Conservation (phyloP, 2,888 invertebrate species). For the Dascillus cervinus region DNA sequence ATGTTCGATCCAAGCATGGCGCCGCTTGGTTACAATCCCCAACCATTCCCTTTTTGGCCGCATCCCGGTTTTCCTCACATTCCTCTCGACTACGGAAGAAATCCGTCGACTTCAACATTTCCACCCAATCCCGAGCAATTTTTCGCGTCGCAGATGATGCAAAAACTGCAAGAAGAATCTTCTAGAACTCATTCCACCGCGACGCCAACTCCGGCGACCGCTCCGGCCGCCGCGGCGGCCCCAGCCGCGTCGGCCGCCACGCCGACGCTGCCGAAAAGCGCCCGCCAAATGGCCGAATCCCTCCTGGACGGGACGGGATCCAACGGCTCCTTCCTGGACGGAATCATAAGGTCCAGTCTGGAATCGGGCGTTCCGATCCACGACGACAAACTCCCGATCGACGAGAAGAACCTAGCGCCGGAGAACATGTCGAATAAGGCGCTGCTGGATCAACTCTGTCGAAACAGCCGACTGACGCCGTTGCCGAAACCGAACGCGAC, state of each 20-base stretch:
- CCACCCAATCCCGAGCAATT: slow-evolving; percentile 52
- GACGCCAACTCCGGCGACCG: slow-evolving; percentile 18
- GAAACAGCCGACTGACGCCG: slow-evolving; percentile 52
- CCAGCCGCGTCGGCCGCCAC: slow-evolving; percentile 19
- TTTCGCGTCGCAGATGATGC: slow-evolving; percentile 73
- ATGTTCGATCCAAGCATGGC: slow-evolving; percentile 56
- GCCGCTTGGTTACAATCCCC: slow-evolving; percentile 53
- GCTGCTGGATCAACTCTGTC: slow-evolving; percentile 58
- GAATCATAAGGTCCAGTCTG: slow-evolving; percentile 73
- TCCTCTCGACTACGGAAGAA: slow-evolving; percentile 43
- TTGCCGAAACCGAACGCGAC: slow-evolving; percentile 39
- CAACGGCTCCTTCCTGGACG: slow-evolving; percentile 74
- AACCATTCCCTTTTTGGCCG: slow-evolving; percentile 75
- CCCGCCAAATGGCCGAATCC: slow-evolving; percentile 56
- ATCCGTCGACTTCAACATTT: slow-evolving; percentile 40
- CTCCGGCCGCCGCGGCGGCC: slow-evolving; percentile 31
- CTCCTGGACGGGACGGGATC: slow-evolving; percentile 57
- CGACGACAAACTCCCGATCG: slow-evolving; percentile 47
- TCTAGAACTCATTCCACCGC: slow-evolving; percentile 39
- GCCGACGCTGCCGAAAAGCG: slow-evolving; percentile 39
- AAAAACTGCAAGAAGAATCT: slow-evolving; percentile 67
- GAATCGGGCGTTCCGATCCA: slow-evolving; percentile 55
- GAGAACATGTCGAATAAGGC: slow-evolving; percentile 54
- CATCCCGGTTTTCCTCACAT: slow-evolving; percentile 51
- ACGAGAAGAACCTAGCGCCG: slow-evolving; percentile 43